phyloP scores from a whole-genome alignment of 92 coral and sea anemone genomes.

The Porites evermanni region DNA sequence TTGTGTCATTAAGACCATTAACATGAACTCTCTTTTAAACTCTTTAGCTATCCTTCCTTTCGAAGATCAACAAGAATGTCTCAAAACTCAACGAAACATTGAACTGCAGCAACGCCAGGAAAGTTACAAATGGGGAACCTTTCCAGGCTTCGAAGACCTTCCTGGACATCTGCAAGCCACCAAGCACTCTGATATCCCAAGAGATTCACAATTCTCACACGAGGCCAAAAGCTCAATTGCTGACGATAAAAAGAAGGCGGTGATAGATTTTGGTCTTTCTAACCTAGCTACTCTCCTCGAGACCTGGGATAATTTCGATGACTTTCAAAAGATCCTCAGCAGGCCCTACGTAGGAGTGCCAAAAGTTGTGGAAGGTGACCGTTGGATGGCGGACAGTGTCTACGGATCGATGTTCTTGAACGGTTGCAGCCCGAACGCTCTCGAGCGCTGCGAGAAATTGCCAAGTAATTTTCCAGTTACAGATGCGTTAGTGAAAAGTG shows the following conservation, averaged over 20 bases:
- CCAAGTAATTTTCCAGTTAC: slow-evolving; percentile 56
- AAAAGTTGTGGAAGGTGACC: slow-evolving; percentile 21
- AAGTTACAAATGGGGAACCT: slow-evolving; percentile 57
- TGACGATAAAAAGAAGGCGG: slow-evolving; percentile 27
- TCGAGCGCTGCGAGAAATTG: slow-evolving; percentile 33
- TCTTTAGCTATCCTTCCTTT: slow-evolving; percentile 29
- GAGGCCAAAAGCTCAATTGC: slow-evolving; percentile 39
- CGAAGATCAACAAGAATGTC: slow-evolving; percentile 22
- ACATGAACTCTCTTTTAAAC: neutral
- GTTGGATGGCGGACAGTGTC: slow-evolving; percentile 57
- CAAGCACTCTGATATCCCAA: slow-evolving; percentile 56
- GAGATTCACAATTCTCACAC: slow-evolving; percentile 67
- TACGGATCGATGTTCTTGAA: slow-evolving; percentile 64
- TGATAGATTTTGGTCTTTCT: slow-evolving; percentile 38
- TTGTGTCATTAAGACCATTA: too few species aligned
- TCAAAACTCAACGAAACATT: slow-evolving; percentile 44
- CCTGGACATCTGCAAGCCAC: slow-evolving; percentile 60
- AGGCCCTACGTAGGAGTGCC: slow-evolving; percentile 23
- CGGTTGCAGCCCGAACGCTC: slow-evolving; percentile 64
- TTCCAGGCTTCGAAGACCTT: slow-evolving; percentile 35
- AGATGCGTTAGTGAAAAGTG: slow-evolving; percentile 20
- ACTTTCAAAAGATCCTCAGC: slow-evolving; percentile 29
- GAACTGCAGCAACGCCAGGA: slow-evolving; percentile 60
- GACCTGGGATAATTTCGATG: slow-evolving; percentile 71
- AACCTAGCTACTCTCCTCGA: slow-evolving; percentile 24